These are phyloP conservation scores for Zygaena filipendulae DNA, from an alignment of 2,888 invertebrate genomes.

Conservation along the genomic window DNA sequence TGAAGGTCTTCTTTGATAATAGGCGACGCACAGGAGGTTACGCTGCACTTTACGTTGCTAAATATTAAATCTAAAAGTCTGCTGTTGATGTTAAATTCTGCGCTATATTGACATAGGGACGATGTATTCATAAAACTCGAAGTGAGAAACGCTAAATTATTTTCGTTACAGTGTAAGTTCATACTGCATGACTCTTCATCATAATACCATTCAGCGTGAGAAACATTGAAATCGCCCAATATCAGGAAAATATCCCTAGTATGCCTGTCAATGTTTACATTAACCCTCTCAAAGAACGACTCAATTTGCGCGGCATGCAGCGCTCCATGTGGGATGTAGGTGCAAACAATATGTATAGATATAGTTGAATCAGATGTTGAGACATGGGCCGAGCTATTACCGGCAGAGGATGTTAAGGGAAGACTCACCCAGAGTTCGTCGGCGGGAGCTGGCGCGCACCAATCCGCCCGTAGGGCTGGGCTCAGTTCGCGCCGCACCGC, in stretches of 20 bases:
- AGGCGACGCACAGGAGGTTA: no score
- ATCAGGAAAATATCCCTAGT: constrained; percentile 6
- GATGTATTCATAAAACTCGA: constrained; percentile 6
- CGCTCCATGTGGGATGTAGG: constrained; percentile 4
- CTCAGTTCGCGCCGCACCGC: not conserved
- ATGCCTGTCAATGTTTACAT: not conserved
- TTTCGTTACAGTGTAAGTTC: not conserved
- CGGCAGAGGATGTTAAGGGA: not conserved
- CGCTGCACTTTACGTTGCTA: no score
- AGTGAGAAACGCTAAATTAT: constrained; percentile 1
- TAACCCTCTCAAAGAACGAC: constrained; percentile 1
- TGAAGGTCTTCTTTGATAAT: no score
- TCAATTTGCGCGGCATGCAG: not conserved
- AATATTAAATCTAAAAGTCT: no score
- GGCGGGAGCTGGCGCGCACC: not conserved
- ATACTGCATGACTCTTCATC: not conserved
- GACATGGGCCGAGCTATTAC: not conserved
- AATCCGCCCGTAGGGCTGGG: not conserved
- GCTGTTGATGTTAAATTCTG: no score
- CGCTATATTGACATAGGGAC: constrained; percentile 6
- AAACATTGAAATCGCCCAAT: constrained; percentile 8
- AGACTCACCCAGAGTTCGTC: not conserved
- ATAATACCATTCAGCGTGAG: constrained; percentile 1
- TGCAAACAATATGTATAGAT: constrained; percentile 1
- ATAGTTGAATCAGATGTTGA: not conserved